A percentile compares a stretch with the other conserved stretches of the same genome.
These are phyloP conservation scores for Pachyseris speciosa DNA, from an alignment of 64 coral and sea anemone species.

Conservation along the genomic window DNA sequence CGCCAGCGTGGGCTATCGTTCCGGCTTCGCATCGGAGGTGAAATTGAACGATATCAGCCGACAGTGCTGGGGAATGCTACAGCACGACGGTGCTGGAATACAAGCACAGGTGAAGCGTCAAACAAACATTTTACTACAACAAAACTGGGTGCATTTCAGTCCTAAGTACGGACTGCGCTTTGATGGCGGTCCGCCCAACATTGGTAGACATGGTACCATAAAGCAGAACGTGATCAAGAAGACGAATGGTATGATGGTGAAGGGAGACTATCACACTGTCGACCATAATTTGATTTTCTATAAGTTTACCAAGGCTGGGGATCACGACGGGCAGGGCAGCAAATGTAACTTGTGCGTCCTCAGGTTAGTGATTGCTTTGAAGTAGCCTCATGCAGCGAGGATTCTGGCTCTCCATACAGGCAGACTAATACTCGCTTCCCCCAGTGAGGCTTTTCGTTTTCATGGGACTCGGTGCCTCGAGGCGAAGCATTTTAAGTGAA, in stretches of 20 bases:
- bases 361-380: not conserved
- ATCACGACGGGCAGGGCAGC: conserved; percentile 10
- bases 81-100: conserved; percentile 69
- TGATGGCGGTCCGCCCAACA: conserved; percentile 60
- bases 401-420: too few species aligned
- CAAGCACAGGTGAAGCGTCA: conserved; percentile 64
- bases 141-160: conserved; percentile 78
- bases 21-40: conserved; percentile 15
- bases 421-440: too few species aligned
- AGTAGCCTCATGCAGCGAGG: too few species aligned
- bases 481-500: too few species aligned
- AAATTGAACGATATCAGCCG: conserved; percentile 69
- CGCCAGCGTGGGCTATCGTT: conserved; percentile 62
- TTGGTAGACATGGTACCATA: conserved; percentile 68
- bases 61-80: conserved; percentile 87
- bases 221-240: conserved; percentile 64
- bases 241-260: conserved; percentile 62
- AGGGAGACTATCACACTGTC: conserved; percentile 63
- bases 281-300: conserved; percentile 77
- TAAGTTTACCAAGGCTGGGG: conserved; percentile 39
- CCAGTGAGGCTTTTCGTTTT: too few species aligned
- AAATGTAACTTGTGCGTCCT: conserved; percentile 54
- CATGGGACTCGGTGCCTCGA: too few species aligned
- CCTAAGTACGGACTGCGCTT: conserved; percentile 78
- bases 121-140: conserved; percentile 19